Base-by-base conservation (phyloP, 2,113 vertebrate genomes). In the Ochotona curzoniae region DNA sequence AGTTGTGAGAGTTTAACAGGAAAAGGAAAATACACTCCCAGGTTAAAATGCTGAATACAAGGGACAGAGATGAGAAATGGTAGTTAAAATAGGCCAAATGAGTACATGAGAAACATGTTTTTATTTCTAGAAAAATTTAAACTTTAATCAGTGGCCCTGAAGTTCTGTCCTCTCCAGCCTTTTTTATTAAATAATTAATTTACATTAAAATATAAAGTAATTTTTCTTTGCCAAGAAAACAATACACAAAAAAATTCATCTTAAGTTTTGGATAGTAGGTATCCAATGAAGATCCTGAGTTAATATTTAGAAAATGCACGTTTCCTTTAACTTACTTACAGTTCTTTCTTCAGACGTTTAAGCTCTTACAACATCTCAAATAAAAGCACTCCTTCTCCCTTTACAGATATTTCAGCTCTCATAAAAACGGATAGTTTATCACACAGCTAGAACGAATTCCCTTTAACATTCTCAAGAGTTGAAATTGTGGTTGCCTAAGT, bases 381-480 rank as follows among this genome's bases (percentile, higher is more conserved):
- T 89, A 80, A 93, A 32, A 44, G 20, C 64, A 60, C 12, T 21
- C 57, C 23, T 38, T 93, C 71, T 38, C 61, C 78, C 28, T 91
- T 64, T 82, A 71, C 44, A 92, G 71, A 69, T 83, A 76, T 78
- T 92, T 88, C 47, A 88, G 61, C 23, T 80, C 32, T 91, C 75
- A 66, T 74, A 13, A 61, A 74, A 91, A 93, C 38, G 35, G 76
- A 67, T 26, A 92, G 51, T 76, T 26, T 75, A 73, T 35, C 49
- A 61, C 15, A 82, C 10, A 82, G 83, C 80, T 93, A 54, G 91
- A 89, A 95, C 91, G 83, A 94, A 96, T 88, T 96, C 70, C 71
- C 83, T 85, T 96, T 86, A 60, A 92, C 95, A 95, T 93, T 95
- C 81, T 96, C 91, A 93, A 69, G 94, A 95, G 63, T 49, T 96